Evolutionary conservation across 2,888 invertebrate species (phyloP).

Genomic region (Clivina fossor): DNA sequence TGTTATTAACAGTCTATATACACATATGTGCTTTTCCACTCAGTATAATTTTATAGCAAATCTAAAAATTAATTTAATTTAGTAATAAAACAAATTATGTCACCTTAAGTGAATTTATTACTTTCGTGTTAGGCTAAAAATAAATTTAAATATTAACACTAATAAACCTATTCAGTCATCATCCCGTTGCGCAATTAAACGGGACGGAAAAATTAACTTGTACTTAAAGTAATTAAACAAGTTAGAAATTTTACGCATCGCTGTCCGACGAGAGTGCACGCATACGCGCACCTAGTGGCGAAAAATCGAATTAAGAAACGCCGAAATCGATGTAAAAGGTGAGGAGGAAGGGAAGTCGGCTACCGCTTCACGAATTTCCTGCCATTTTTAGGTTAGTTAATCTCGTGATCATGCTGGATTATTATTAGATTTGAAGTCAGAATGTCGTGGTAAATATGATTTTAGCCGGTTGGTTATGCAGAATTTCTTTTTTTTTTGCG

Average conservation of each 20-base stretch:
- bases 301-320: too few relatives aligned
- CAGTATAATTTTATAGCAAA: background rate
- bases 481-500: too few relatives aligned
- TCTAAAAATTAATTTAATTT: background rate
- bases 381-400: slow-evolving; percentile 14
- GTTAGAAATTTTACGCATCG: slow-evolving; percentile 16
- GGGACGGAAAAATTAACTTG: slow-evolving; percentile 24
- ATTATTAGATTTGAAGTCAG: slow-evolving; percentile 31
- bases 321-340: too few relatives aligned
- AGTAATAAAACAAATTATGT: background rate
- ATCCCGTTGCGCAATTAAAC: too few relatives aligned
- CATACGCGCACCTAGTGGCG: slow-evolving; percentile 3
- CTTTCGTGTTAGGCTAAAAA: background rate
- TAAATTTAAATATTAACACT: slow-evolving; percentile 5
- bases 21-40: too few relatives aligned
- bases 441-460: slow-evolving; percentile 33
- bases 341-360: too few relatives aligned
- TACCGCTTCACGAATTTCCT: too few relatives aligned
- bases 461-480: too few relatives aligned
- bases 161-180: slow-evolving; percentile 11
- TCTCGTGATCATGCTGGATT: slow-evolving; percentile 22
- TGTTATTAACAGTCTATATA: too few relatives aligned
- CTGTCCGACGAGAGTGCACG: slow-evolving; percentile 6
- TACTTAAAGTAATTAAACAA: slow-evolving; percentile 30
- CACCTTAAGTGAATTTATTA: background rate